Base-by-base conservation (phyloP, 1,140 invertebrate genomes). In the Rhagoletis pomonella region DNA sequence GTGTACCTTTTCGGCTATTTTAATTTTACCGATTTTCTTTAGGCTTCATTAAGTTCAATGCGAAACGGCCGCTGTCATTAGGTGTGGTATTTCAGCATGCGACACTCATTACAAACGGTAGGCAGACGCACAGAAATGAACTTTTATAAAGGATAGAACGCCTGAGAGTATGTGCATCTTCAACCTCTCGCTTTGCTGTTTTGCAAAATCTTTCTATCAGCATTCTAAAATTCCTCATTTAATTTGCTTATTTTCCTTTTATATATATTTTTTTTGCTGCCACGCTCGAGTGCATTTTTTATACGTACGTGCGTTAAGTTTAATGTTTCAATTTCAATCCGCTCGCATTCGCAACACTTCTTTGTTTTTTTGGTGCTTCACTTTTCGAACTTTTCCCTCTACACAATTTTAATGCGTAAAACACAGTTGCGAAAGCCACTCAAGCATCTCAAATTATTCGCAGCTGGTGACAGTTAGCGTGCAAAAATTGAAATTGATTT, bases 401-500 rank as follows among this genome's bases (percentile, higher is more conserved):
- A 47, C 42, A 44, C 44, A 7, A 14, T 47, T 81, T 58, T 19
- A 19, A 81, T 81, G 73, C 47, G 73, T 81, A 29, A 55, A 55
- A 55, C 73, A 55, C 73, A 55, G n/a, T 81, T 81, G 73, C 47
- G 7, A 81, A 29, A 81, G 47, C 47, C 73, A 55, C 47, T 58
- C 73, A 19, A 81, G 73, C 73, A n/a, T 81, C 47, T 81, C 73
- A 81, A 81, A 81, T 81, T 81, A 81, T 81, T 81, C 47, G 73
- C 73, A 81, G 73, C 73, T 81, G 73, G 47, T 81, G 73, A 81
- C 73, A 81, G 73, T 81, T 81, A 19, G 73, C 73, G 12, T 19
- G 47, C 47, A 81, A 81, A 81, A 81, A 81, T 81, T 81, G 47
- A 81, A 81, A 81, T 81, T 81, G 73, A 81, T 81, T 81, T 81